Conservation (phyloP, 2,888 invertebrate species). For the Silvanus unidentatus region DNA sequence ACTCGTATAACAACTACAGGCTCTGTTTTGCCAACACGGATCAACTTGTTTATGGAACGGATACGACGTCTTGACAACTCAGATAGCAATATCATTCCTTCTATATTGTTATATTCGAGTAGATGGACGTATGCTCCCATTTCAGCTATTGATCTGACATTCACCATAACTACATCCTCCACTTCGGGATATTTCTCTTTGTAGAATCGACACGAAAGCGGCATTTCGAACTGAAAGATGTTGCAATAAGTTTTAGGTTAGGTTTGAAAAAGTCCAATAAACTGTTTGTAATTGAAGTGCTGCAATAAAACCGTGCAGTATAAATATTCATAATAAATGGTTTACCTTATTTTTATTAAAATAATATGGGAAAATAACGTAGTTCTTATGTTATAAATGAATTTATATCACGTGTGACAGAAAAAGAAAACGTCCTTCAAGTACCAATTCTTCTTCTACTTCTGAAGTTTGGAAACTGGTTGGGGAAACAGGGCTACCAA, state of each 20-base stretch:
- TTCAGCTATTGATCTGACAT: slow-evolving; percentile 95
- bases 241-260: slow-evolving; percentile 6
- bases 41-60: slow-evolving; percentile 97
- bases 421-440: no score
- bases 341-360: no score
- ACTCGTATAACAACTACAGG: slow-evolving; percentile 99
- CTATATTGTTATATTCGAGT: slow-evolving; percentile 97
- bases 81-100: slow-evolving; percentile 97
- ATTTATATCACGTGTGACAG: no score
- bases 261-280: not conserved
- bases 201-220: slow-evolving; percentile 93
- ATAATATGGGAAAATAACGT: no score
- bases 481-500: no score
- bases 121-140: slow-evolving; percentile 99
- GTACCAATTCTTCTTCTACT: no score
- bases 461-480: no score
- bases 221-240: slow-evolving; percentile 55
- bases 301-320: no score
- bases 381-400: no score
- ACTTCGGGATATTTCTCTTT: slow-evolving; percentile 96
- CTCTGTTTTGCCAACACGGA: slow-evolving; percentile 96
- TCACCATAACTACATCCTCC: slow-evolving; percentile 99
- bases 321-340: no score
- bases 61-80: slow-evolving; percentile 98
- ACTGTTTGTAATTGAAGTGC: no score